phyloP scores from a whole-genome alignment of 2,113 vertebrate genomes.

The Balaenoptera acutorostrata region DNA sequence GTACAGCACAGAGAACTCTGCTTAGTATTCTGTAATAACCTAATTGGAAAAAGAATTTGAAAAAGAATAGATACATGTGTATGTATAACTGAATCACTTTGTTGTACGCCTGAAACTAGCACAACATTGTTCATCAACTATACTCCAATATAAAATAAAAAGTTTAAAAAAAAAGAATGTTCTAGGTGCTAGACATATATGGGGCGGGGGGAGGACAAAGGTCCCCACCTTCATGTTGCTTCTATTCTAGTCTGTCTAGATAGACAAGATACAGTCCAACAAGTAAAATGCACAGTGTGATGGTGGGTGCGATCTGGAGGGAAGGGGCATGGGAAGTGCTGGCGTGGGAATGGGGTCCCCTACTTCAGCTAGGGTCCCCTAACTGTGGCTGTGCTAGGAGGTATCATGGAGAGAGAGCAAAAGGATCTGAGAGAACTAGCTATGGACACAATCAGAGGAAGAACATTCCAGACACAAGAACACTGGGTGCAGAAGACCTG shows the following conservation, averaged over 20 bases:
- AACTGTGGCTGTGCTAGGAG: fast-evolving
- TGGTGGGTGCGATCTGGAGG: fast-evolving
- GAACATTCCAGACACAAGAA: too few relatives aligned
- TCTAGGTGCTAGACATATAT: neutral
- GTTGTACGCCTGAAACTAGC: too few relatives aligned
- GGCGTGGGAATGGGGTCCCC: fast-evolving
- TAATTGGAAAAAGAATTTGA: too few relatives aligned
- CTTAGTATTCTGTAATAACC: too few relatives aligned
- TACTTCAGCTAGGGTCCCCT: too few relatives aligned
- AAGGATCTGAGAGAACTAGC: neutral
- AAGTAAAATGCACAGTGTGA: neutral
- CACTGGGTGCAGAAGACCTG: neutral
- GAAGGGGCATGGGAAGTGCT: neutral
- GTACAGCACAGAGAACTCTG: too few relatives aligned
- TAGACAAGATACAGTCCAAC: neutral
- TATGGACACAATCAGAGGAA: neutral
- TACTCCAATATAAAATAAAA: too few relatives aligned
- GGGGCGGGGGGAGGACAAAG: neutral
- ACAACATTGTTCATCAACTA: too few relatives aligned
- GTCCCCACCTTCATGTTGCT: neutral
- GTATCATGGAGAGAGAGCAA: neutral
- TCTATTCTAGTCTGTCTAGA: neutral
- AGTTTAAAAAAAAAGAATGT: too few relatives aligned
- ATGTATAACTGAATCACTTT: too few relatives aligned
- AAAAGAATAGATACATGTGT: too few relatives aligned